These are phyloP conservation scores for Leucoraja ocellata DNA, from an alignment of 2,797 vertebrate genomes.

Conservation along the genomic window DNA sequence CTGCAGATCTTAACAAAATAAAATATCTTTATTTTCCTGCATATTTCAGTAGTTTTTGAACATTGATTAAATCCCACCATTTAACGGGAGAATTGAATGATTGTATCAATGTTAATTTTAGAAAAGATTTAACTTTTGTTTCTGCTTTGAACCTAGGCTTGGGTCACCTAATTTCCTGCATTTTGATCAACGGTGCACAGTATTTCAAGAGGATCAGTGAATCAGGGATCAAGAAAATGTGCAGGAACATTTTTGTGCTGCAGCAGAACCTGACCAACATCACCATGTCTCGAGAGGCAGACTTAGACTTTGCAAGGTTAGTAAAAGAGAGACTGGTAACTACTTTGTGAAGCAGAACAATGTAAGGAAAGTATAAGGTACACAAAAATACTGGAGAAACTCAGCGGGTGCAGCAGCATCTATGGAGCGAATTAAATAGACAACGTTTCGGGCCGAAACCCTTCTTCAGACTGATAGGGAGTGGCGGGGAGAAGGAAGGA, in stretches of 20 bases:
- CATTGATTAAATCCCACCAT: background rate
- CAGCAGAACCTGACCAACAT: conserved; percentile 98
- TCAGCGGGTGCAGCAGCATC: no score
- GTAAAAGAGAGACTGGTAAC: background rate
- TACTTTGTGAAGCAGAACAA: background rate
- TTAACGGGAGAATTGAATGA: background rate
- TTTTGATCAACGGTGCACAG: conserved; percentile 91
- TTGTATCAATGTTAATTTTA: background rate
- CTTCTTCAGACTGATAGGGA: no score
- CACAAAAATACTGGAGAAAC: no score
- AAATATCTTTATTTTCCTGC: no score
- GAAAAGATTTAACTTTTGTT: background rate
- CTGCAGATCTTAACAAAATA: background rate
- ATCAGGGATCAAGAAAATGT: conserved; percentile 98
- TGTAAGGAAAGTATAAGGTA: background rate
- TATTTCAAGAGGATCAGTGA: conserved; percentile 97
- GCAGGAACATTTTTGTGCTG: conserved; percentile 94
- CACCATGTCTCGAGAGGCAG: conserved; percentile 95
- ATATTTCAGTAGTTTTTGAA: background rate
- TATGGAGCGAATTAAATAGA: no score
- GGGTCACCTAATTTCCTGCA: conserved; percentile 93
- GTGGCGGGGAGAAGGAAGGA: no score
- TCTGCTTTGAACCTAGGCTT: conserved; percentile 61
- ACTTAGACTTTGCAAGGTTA: conserved; percentile 93
- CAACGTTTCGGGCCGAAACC: no score